phyloP scores from a whole-genome alignment of 2,113 vertebrate genomes.

The Syngnathoides biaculeatus region DNA sequence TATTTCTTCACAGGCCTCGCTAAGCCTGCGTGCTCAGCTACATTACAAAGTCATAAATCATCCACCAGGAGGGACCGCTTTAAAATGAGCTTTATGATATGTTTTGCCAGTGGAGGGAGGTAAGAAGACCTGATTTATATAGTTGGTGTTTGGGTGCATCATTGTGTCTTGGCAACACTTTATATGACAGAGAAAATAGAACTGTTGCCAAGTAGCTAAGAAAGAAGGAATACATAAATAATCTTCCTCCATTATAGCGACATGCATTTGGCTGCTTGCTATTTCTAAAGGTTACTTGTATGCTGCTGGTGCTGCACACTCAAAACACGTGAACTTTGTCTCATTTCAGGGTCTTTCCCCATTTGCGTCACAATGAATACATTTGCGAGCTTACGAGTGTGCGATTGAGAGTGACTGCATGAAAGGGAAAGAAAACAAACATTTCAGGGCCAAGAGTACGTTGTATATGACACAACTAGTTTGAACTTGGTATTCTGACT shows the following conservation, averaged over 20 bases:
- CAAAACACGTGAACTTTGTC: conserved; percentile 1
- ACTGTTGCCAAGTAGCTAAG: not conserved
- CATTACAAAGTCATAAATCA: not conserved
- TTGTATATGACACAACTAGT: no score
- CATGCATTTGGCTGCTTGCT: not conserved
- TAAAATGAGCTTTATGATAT: not conserved
- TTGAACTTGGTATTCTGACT: no score
- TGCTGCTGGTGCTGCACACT: conserved; percentile 7
- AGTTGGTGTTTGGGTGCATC: not conserved
- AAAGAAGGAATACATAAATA: not conserved
- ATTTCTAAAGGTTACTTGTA: not conserved
- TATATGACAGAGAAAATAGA: not conserved
- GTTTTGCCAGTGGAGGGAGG: conserved; percentile 3
- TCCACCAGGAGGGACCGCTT: not conserved
- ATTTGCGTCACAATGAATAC: not conserved
- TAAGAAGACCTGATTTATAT: not conserved
- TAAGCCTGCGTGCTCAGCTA: not conserved
- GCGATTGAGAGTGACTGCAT: not conserved
- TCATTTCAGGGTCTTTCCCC: not conserved
- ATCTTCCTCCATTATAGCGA: not conserved
- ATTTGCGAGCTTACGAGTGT: no score
- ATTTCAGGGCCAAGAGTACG: no score
- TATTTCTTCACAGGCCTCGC: conserved; percentile 5
- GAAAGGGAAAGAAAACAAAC: not conserved
- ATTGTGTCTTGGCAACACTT: not conserved